Base-by-base conservation (phyloP, 2,888 invertebrate genomes). In the Linnaemya tessellans region DNA sequence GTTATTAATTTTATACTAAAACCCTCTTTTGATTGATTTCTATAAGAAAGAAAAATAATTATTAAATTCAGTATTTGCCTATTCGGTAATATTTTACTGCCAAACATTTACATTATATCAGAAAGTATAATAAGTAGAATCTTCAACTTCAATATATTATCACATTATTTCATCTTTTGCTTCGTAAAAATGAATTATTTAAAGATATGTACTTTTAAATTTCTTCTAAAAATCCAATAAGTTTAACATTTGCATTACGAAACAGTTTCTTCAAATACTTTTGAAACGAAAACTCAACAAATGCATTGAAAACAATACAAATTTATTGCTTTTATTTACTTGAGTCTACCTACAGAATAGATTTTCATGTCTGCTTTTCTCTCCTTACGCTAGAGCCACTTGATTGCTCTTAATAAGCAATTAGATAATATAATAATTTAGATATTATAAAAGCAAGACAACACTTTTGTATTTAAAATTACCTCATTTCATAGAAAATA, bases 351-450 rank as follows among this genome's bases (percentile, higher is more conserved):
- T 64, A 5, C 10, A 18, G 22, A 51, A 51, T 18, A 7, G 10
- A 35, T 20, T 46, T 51, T 30, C 22, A 51, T n/a, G 1, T 11
- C 7, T 35, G n/a, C 30, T 67, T 67, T 67, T 20, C 11, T 56
- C 18, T 54, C 20, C n/a, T 46, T 30, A 4, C 20, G 3, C 9
- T 5, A 41, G 65, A 54, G 20, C 13, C 54, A 43, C 56, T 77
- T 58, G 46, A 56, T 56, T n/a, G 56, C 43, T 43, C n/a, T 25
- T 30, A 22, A 49, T 30, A 20, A 75, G 13, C 41, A 54, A 75
- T 54, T 43, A 64, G 15, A 51, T 54, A 35, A 43, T 49, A 54
- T 56, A 56, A 41, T 65, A 41, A 25, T 64, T 64, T 51, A 18
- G n/a, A 62, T 49, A 51, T 64, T 41, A 54, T 20, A n/a, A 35